Evolutionary conservation across 2,797 vertebrate species (phyloP), one percentile per base, ranked within the genome.

Genomic region (Threskiornis aethiopicus): DNA sequence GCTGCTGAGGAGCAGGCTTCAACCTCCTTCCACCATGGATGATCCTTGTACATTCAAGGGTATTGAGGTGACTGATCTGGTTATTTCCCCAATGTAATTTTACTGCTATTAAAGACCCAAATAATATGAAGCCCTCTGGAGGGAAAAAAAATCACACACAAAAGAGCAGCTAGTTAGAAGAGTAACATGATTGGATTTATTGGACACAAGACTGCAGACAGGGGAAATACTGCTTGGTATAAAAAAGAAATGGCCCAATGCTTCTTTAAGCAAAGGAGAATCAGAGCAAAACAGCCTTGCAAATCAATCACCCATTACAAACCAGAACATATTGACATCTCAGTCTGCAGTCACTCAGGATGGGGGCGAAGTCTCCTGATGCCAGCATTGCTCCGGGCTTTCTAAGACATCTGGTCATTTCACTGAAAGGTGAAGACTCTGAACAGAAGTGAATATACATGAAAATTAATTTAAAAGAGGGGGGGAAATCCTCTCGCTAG

Each of bases 381-480:
- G 94, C 95, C 91, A 95, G 71, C 77, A 87, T 93, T 90, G 92
- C 96, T 95, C 77, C 86, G 93, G 93, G 96, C 95, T 95, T 90
- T 95, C 83, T 54, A 75, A 97, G 94, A 98, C 97, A 98, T 97
- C 96, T 97, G 96, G 93, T 96, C 95, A 95, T 95, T 96, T 90
- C 91, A 49, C 57, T 84, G 70, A 95, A 93, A 95, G 95, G 93
- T 92, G 78, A 90, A 94, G 88, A 81, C 90, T 93, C 84, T 15
- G 62, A 90, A 96, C 85, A 95, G 54, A 91, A 81, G 75, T 71
- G 72, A 87, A 94, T 88, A 76, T n/a, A 84, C 73, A 85, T 55
- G 82, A 67, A 97, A 97, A 95, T 95, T 94, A 96, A 96, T 94
- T 97, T 96, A 91, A 95, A 96, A 84, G 80, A 91, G 67, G 64